Percentiles rank a stretch among this genome's conserved stretches.
Conservation (phyloP, 92 coral and sea anemone genomes). For the Isaurus tuberculatus region DNA sequence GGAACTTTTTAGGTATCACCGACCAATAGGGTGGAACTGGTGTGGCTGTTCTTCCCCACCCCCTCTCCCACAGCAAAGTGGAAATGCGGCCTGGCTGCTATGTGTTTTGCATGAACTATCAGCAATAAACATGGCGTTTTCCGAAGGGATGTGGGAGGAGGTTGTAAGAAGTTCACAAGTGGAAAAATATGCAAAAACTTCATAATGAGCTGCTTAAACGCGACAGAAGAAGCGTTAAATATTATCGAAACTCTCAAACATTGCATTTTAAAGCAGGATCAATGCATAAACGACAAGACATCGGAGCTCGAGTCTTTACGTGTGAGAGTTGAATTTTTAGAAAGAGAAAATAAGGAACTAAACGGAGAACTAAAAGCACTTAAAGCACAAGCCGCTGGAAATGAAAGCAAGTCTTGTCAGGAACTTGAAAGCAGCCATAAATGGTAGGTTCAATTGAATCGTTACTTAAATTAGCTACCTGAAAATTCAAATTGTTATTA, state of each 20-base stretch:
- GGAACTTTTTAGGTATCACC: too few relatives aligned
- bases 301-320: conserved; percentile 68
- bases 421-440: neutral
- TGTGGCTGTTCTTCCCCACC: neutral
- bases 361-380: conserved; percentile 35
- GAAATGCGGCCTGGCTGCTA: neutral
- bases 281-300: conserved; percentile 68
- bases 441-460: neutral
- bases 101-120: neutral
- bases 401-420: neutral
- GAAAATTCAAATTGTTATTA: neutral
- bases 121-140: neutral
- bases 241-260: conserved; percentile 72
- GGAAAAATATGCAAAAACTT: neutral
- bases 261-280: conserved; percentile 85
- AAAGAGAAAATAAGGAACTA: conserved; percentile 77
- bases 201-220: conserved; percentile 69
- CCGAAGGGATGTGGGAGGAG: neutral
- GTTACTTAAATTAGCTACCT: neutral
- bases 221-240: conserved; percentile 81
- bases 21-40: too few relatives aligned
- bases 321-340: conserved; percentile 53
- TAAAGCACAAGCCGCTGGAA: neutral
- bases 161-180: neutral
- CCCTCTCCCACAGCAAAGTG: neutral